phyloP scores from a whole-genome alignment of 2,888 invertebrate species.

The Cepaea hortensis region DNA sequence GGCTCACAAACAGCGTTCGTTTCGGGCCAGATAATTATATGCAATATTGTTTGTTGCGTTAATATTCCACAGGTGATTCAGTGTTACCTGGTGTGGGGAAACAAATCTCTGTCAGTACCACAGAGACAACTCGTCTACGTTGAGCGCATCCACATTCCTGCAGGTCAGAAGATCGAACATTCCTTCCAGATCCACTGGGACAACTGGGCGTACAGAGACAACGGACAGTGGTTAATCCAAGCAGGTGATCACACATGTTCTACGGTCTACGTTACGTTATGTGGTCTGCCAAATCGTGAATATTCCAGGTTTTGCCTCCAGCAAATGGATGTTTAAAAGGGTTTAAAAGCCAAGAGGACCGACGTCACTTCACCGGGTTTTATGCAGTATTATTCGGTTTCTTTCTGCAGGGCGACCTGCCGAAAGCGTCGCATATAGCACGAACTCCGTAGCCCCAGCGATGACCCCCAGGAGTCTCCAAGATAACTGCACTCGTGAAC shows the following conservation, averaged over 20 bases:
- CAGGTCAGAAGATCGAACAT: slow-evolving; percentile 36
- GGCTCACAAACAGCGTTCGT: no score
- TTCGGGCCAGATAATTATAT: no score
- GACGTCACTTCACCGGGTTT: background rate
- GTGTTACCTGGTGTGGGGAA: slow-evolving; percentile 60
- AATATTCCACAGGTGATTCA: slow-evolving; percentile 57
- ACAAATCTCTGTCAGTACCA: slow-evolving; percentile 57
- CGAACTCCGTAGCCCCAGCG: no score
- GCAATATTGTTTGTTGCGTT: no score
- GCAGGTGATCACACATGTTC: slow-evolving; percentile 54
- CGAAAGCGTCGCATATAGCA: no score
- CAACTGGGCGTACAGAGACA: slow-evolving; percentile 65
- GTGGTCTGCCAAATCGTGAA: background rate
- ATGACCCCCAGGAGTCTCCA: no score
- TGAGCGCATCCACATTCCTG: slow-evolving; percentile 53
- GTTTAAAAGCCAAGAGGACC: no score
- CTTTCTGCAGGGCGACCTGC: no score
- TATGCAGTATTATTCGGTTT: background rate
- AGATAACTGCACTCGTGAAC: no score
- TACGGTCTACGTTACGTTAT: no score
- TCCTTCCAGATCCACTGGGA: slow-evolving; percentile 54
- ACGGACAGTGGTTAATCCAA: slow-evolving; percentile 59
- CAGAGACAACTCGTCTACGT: slow-evolving; percentile 59
- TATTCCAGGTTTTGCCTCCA: background rate
- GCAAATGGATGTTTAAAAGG: background rate